Evolutionary conservation across 1,140 invertebrate genomes (phyloP).

Genomic region (Andrena cerasifolii): DNA sequence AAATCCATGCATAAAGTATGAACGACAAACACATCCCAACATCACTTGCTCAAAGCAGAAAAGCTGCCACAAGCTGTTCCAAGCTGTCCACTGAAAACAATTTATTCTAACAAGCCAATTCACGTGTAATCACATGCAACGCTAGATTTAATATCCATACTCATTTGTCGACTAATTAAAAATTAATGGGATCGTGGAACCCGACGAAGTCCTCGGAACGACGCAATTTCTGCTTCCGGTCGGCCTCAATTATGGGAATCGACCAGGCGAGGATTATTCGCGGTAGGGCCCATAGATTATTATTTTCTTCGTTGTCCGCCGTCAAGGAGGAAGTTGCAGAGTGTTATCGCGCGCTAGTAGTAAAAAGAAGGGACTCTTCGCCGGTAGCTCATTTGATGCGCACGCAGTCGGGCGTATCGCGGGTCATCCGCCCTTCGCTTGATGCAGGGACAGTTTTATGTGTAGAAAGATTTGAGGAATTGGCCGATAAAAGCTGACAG

Average conservation of each 20-base stretch:
- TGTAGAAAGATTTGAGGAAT: slow-evolving; percentile 72
- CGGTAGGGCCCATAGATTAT: not conserved
- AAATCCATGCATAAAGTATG: no score
- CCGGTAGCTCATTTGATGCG: slow-evolving; percentile 14
- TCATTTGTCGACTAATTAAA: no score
- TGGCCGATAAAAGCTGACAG: slow-evolving; percentile 73
- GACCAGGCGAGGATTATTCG: slow-evolving; percentile 11
- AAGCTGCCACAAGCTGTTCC: no score
- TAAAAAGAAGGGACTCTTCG: slow-evolving; percentile 33
- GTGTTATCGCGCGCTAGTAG: slow-evolving; percentile 21
- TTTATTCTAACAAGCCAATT: no score
- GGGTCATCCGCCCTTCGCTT: slow-evolving; percentile 38
- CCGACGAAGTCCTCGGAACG: no score
- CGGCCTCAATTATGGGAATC: not conserved
- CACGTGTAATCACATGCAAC: no score
- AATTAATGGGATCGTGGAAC: no score
- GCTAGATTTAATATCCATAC: no score
- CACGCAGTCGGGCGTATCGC: slow-evolving; percentile 13
- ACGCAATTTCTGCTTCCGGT: slow-evolving; percentile 16
- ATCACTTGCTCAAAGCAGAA: no score
- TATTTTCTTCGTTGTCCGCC: not conserved
- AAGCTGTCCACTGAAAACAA: no score
- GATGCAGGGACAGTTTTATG: slow-evolving; percentile 67
- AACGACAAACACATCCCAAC: no score
- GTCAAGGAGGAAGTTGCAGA: not conserved